Evolutionary conservation across 2,797 vertebrate genomes (phyloP).

Genomic region (Xerus rutilus): DNA sequence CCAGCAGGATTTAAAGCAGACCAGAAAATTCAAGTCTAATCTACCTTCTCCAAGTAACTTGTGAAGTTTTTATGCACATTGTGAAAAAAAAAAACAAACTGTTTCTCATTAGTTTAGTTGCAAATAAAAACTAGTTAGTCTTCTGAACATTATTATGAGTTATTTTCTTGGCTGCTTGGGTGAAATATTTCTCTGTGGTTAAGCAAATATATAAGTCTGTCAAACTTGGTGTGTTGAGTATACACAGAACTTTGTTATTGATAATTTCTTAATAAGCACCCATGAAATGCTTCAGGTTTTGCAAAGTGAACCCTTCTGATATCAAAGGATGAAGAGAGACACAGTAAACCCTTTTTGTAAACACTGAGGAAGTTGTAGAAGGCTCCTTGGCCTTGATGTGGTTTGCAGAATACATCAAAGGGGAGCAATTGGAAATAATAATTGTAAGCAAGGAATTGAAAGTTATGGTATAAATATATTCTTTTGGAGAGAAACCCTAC

Average conservation of each 20-base stretch:
- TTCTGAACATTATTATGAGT: conserved; percentile 71
- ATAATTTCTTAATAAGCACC: conserved; percentile 68
- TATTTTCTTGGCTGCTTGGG: conserved; percentile 60
- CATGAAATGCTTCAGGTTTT: conserved; percentile 64
- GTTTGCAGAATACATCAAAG: conserved; percentile 77
- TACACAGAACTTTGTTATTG: conserved; percentile 67
- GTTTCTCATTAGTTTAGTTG: conserved; percentile 50
- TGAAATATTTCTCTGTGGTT: conserved; percentile 59
- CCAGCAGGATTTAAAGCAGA: conserved; percentile 1
- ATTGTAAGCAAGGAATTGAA: conserved; percentile 42
- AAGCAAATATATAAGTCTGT: conserved; percentile 65
- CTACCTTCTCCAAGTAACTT: background rate
- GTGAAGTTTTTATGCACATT: conserved; percentile 6
- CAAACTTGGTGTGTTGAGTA: conserved; percentile 66
- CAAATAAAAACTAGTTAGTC: conserved; percentile 61
- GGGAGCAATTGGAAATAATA: conserved; percentile 18
- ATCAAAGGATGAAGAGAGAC: conserved; percentile 63
- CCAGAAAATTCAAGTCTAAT: conserved; percentile 27
- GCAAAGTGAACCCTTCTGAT: conserved; percentile 36
- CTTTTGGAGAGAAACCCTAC: background rate
- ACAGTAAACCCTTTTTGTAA: conserved; percentile 53
- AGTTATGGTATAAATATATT: background rate
- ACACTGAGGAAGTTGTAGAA: conserved; percentile 32
- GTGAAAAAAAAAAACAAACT: background rate
- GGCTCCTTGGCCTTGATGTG: conserved; percentile 42